Conservation (phyloP, 2,888 invertebrate genomes). For the Syritta pipiens region DNA sequence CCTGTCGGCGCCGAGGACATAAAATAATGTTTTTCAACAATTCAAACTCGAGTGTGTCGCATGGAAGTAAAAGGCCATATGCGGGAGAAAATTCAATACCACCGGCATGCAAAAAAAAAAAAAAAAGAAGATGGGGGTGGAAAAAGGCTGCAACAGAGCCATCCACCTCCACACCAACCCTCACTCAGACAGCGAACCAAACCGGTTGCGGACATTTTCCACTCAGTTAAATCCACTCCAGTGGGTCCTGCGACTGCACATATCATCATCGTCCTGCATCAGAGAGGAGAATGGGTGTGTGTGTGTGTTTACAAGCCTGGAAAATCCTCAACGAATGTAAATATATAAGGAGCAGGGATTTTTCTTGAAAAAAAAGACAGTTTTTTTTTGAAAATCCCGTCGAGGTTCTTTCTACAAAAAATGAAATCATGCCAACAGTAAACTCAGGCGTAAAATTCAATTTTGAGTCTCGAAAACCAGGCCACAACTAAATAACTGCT, state of each 20-base stretch:
- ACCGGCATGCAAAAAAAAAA: slow-evolving; percentile 2
- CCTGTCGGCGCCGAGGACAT: slow-evolving; percentile 1
- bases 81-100: slow-evolving; percentile 1
- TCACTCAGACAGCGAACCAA: slow-evolving; percentile 4
- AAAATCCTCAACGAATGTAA: slow-evolving; percentile 25
- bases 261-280: too few relatives aligned
- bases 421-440: too few relatives aligned
- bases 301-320: too few relatives aligned
- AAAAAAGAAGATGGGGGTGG: too few relatives aligned
- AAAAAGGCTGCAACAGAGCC: not conserved
- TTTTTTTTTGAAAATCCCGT: too few relatives aligned
- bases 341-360: slow-evolving; percentile 13
- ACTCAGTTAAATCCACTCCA: slow-evolving; percentile 24
- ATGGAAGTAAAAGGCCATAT: not conserved
- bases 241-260: not conserved
- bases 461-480: too few relatives aligned
- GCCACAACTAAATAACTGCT: too few relatives aligned
- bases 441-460: too few relatives aligned
- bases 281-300: too few relatives aligned
- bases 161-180: not conserved
- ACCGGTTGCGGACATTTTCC: slow-evolving; percentile 45
- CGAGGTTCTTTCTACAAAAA: too few relatives aligned
- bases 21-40: slow-evolving; percentile 13
- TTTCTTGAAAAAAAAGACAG: too few relatives aligned
- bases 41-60: not conserved